Percentiles rank a stretch among this genome's conserved stretches.
phyloP scores from a whole-genome alignment of 2,113 vertebrate genomes.

The Sander lucioperca region DNA sequence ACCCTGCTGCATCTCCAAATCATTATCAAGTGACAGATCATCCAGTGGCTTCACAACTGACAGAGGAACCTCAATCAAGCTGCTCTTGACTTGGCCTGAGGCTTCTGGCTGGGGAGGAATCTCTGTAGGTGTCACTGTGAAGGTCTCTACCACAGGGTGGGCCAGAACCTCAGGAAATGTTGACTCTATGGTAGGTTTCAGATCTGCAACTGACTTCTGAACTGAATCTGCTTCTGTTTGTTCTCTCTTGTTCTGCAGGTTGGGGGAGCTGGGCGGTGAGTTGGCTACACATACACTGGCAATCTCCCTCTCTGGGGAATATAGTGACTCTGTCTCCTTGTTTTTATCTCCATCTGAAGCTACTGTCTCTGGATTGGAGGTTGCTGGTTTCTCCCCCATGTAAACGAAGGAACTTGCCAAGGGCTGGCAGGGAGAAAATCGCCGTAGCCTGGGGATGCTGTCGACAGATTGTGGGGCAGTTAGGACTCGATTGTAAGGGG shows the following conservation, averaged over 20 bases:
- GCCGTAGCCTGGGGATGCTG: constrained; percentile 92
- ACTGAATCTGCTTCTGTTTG: constrained; percentile 1
- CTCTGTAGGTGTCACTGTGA: constrained; percentile 89
- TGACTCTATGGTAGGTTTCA: constrained; percentile 86
- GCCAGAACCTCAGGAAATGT: constrained; percentile 91
- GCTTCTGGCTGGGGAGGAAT: constrained; percentile 73
- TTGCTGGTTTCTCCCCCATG: constrained; percentile 88
- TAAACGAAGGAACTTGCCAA: constrained; percentile 91
- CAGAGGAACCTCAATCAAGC: constrained; percentile 94
- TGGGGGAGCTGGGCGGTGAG: constrained; percentile 56
- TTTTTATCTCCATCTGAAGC: constrained; percentile 71
- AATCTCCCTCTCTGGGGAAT: constrained; percentile 78
- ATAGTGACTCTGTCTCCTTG: constrained; percentile 71
- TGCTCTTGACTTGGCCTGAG: constrained; percentile 83
- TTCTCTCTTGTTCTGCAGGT: constrained; percentile 42
- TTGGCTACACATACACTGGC: constrained; percentile 32
- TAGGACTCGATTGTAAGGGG: constrained; percentile 92
- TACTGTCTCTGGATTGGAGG: constrained; percentile 59
- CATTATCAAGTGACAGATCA: constrained; percentile 83
- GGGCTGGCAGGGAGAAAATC: constrained; percentile 95
- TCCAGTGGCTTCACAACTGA: constrained; percentile 90
- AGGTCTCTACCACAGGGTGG: constrained; percentile 89
- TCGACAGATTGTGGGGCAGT: constrained; percentile 95
- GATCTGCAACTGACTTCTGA: constrained; percentile 54
- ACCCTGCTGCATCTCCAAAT: constrained; percentile 83